These are phyloP conservation scores for Heterotilapia buettikoferi DNA, from an alignment of 2,113 vertebrate species.

Conservation along the genomic window DNA sequence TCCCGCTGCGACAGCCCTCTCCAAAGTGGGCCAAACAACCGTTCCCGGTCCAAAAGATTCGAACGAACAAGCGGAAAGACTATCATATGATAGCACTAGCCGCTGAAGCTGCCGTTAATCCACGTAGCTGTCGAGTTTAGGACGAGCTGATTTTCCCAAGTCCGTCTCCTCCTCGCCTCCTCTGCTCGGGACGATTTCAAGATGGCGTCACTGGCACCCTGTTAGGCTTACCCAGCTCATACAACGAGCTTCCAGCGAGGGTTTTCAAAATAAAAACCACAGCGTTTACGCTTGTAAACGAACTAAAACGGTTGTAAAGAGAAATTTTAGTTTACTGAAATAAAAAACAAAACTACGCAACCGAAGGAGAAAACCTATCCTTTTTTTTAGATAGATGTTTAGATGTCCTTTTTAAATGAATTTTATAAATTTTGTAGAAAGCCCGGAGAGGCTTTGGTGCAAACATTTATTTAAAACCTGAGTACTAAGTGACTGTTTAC, in stretches of 20 bases:
- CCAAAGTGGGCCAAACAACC: constrained; percentile 18
- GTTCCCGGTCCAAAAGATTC: background rate
- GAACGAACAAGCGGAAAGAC: background rate
- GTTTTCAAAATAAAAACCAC: constrained; percentile 4
- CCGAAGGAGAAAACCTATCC: background rate
- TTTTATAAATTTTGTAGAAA: background rate
- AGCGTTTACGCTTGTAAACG: background rate
- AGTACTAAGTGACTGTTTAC: background rate
- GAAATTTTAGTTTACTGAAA: background rate
- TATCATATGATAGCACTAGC: background rate
- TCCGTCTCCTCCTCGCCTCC: constrained; percentile 50
- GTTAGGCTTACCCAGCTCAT: background rate
- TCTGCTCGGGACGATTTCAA: constrained; percentile 75
- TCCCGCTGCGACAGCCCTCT: background rate
- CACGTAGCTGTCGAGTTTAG: constrained; percentile 13
- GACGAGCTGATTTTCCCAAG: constrained; percentile 38
- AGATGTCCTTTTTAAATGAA: background rate
- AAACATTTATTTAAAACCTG: background rate
- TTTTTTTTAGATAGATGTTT: background rate
- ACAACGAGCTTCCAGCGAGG: background rate
- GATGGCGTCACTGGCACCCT: constrained; percentile 75
- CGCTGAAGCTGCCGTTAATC: constrained; percentile 11
- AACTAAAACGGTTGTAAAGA: background rate
- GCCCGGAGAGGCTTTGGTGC: background rate
- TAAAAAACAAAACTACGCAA: background rate